Conservation (phyloP, 2,888 invertebrate genomes). For the Cactoblastis cactorum region DNA sequence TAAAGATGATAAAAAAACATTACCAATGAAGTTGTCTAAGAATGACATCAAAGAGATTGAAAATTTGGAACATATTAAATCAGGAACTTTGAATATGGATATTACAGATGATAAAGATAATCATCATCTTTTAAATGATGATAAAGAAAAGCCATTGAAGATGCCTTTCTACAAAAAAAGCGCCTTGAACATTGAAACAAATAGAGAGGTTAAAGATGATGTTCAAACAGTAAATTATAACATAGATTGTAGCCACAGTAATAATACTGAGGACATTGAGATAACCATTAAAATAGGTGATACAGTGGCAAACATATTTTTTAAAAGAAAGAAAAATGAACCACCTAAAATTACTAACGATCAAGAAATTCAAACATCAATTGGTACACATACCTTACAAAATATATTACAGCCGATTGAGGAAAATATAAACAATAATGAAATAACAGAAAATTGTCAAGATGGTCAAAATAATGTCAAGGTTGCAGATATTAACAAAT, state of each 20-base stretch:
- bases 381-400: conserved; percentile 29
- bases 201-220: conserved; percentile 18
- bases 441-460: conserved; percentile 31
- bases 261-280: conserved; percentile 52
- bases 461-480: conserved; percentile 23
- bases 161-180: conserved; percentile 53
- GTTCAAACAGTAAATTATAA: conserved; percentile 26
- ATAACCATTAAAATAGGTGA: conserved; percentile 64
- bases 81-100: conserved; percentile 4
- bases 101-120: background rate
- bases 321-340: conserved; percentile 58
- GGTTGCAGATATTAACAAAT: conserved; percentile 18
- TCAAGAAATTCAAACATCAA: conserved; percentile 55
- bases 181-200: conserved; percentile 28
- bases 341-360: conserved; percentile 55
- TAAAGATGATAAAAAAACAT: background rate
- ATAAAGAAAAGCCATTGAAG: conserved; percentile 22
- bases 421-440: conserved; percentile 18
- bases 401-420: conserved; percentile 18
- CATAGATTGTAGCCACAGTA: conserved; percentile 24
- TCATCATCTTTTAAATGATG: background rate
- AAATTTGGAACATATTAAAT: background rate
- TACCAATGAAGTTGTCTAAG: background rate
- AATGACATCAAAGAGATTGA: background rate
- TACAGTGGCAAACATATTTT: conserved; percentile 56